Evolutionary conservation across 2,113 vertebrate species (phyloP), one percentile per base, ranked within the genome.

Genomic region (Cephalopterus ornatus): DNA sequence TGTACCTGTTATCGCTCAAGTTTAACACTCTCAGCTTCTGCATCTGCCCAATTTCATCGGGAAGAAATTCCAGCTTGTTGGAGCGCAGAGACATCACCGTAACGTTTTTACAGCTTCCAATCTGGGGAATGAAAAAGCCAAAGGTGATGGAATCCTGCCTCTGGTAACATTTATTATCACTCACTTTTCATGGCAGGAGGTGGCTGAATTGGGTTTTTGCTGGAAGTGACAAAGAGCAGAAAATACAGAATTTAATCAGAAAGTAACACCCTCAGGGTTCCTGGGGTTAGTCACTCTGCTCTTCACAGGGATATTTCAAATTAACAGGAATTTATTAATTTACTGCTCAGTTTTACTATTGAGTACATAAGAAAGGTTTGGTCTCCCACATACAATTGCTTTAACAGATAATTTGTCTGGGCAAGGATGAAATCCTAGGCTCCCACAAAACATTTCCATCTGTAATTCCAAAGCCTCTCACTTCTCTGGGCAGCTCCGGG

Each of bases 31-130:
- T 98, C 87, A 99, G 98, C 97, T 99, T 99, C 97, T 99, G 99
- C 99, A 99, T 99, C 97, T 99, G 99, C 88, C 99, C 99, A 53
- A 99, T 99, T 94, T 99, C 99, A 91, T 99, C 99, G 22, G 99
- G 99, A 59, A 99, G 99, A 88, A 99, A 99, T 97, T 99, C 99
- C 71, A 99, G 98, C 52, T 99, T 99, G 97, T 99, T 99, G 58
- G 99, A 99, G 56, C 99, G 99, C 75, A 99, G 98, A 44, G 99
- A 99, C 99, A 99, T 99, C 68, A 99, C 99, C 0, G 99, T 99
- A 76, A 99, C 99, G 2, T 99, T 99, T 97, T 98, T 99, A 96
- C 99, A 99, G 98, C 99, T 99, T 81, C 99, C 99, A 39, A 99
- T 99, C 99, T 99, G 92, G 5, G 88, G 39, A 16, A 88, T 12